Conservation (phyloP, 2,113 vertebrate species). For the Aviceda subcristata region DNA sequence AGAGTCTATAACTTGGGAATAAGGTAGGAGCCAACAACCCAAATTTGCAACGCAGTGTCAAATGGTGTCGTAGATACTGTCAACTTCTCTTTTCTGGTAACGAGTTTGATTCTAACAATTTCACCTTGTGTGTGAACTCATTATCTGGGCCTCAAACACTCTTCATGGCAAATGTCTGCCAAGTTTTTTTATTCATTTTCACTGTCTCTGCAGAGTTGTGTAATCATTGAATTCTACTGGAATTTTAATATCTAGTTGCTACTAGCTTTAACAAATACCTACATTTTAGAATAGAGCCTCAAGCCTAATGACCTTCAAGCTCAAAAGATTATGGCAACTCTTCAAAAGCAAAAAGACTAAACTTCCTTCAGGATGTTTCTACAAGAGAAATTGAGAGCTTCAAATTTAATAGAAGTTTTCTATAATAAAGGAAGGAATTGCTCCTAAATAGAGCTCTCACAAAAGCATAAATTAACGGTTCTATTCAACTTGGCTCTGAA, state of each 20-base stretch:
- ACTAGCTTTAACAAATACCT: background rate
- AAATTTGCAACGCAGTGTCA: background rate
- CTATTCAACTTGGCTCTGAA: background rate
- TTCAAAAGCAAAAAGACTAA: background rate
- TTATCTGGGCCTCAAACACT: background rate
- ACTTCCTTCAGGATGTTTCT: background rate
- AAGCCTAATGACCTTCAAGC: background rate
- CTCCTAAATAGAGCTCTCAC: background rate
- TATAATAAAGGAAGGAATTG: background rate
- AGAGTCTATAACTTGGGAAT: background rate
- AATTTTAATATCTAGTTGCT: background rate
- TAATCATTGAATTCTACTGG: background rate
- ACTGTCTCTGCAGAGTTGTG: background rate
- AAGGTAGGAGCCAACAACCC: background rate
- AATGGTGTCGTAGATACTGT: background rate
- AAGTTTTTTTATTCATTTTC: background rate
- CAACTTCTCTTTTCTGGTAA: background rate
- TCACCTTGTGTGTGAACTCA: background rate
- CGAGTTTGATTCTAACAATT: background rate
- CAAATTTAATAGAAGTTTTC: background rate
- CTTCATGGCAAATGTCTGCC: background rate
- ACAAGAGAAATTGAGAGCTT: background rate
- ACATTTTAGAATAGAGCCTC: background rate
- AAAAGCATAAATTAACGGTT: background rate
- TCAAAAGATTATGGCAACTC: background rate